A percentile compares a stretch with the other conserved stretches of the same genome.
Evolutionary conservation across 2,113 vertebrate genomes (phyloP).

Genomic region (Corythoichthys intestinalis): DNA sequence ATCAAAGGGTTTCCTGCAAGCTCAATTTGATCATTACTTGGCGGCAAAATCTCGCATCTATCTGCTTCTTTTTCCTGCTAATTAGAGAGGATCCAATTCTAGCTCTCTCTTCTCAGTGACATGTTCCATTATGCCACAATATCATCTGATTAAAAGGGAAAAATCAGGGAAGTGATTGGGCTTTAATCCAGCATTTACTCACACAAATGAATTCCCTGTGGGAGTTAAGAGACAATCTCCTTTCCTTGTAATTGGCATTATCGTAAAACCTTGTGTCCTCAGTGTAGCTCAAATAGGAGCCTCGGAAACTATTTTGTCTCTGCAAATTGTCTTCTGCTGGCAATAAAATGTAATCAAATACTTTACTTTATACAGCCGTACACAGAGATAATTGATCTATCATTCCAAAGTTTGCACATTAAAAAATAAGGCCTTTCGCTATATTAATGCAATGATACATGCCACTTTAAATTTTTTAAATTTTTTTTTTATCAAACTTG

Average conservation of each 20-base stretch:
- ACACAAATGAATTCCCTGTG: constrained; percentile 60
- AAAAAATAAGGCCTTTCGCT: not conserved
- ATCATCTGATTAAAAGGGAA: constrained; percentile 50
- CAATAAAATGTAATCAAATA: constrained; percentile 7
- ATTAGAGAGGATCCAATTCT: constrained; percentile 62
- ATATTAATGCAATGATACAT: not conserved
- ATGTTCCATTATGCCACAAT: constrained; percentile 55
- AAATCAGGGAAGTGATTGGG: constrained; percentile 50
- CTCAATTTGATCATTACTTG: constrained; percentile 52
- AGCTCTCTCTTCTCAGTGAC: constrained; percentile 56
- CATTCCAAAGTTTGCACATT: not conserved
- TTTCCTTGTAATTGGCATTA: constrained; percentile 47
- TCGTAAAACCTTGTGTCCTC: constrained; percentile 46
- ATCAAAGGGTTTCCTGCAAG: constrained; percentile 48
- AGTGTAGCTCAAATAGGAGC: constrained; percentile 19
- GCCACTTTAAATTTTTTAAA: not conserved
- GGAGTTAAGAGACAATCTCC: constrained; percentile 56
- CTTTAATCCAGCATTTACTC: constrained; percentile 68
- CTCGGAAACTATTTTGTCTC: constrained; percentile 1
- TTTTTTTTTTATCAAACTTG: not conserved
- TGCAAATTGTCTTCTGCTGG: constrained; percentile 6
- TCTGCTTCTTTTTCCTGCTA: constrained; percentile 51
- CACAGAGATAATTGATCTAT: constrained; percentile 6
- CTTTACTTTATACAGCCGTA: constrained; percentile 9
- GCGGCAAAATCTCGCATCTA: constrained; percentile 58